Conservation (phyloP, 2,888 invertebrate species). For the Cheilosia vulpina region DNA sequence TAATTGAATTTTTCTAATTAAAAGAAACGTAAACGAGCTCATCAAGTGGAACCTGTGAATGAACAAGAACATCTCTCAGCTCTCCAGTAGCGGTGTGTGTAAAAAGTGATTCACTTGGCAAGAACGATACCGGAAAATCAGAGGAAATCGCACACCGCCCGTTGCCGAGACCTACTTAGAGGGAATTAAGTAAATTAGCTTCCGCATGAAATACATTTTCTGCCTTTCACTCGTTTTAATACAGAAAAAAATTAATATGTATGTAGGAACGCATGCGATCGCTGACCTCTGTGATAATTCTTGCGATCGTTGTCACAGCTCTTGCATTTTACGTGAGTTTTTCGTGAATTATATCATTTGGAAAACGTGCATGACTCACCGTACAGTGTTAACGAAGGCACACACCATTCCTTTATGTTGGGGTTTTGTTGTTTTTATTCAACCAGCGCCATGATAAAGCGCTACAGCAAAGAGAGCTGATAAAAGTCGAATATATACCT, state of each 20-base stretch:
- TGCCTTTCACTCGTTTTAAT: neutral
- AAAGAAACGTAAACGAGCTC: slow-evolving; percentile 40
- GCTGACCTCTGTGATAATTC: slow-evolving; percentile 17
- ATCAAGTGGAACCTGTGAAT: slow-evolving; percentile 44
- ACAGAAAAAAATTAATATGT: slow-evolving; percentile 1
- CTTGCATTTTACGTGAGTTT: slow-evolving; percentile 20
- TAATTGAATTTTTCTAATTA: slow-evolving; percentile 50
- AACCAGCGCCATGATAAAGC: neutral
- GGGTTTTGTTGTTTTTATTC: neutral
- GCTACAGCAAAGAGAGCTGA: neutral
- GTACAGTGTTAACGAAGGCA: slow-evolving; percentile 9
- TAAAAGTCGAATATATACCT: neutral
- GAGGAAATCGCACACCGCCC: slow-evolving; percentile 6
- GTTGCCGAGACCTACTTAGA: slow-evolving; percentile 3
- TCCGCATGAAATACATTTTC: slow-evolving; percentile 21
- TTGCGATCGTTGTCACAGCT: slow-evolving; percentile 14
- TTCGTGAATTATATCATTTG: slow-evolving; percentile 3
- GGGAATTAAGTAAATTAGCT: slow-evolving; percentile 33
- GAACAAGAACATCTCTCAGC: slow-evolving; percentile 26
- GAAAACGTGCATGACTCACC: slow-evolving; percentile 21
- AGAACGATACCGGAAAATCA: slow-evolving; percentile 1
- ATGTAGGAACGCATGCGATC: neutral
- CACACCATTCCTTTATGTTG: neutral
- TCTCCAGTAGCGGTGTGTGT: neutral
- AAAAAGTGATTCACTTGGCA: slow-evolving; percentile 23